Percentiles rank a stretch among this genome's conserved stretches.
phyloP scores from a whole-genome alignment of 2,113 vertebrate genomes.

The Peromyscus polionotus region DNA sequence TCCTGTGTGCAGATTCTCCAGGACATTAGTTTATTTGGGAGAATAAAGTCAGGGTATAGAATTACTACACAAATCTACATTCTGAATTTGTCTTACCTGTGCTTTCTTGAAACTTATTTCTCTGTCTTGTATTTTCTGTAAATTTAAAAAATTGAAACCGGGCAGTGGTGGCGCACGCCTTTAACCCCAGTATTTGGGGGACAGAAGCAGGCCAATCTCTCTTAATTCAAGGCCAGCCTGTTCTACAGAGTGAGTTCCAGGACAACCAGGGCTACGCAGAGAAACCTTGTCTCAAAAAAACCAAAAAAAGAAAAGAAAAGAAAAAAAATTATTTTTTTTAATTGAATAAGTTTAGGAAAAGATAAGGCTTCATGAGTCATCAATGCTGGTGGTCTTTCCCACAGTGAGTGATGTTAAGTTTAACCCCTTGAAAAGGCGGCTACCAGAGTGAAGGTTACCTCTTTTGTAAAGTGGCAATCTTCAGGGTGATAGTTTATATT shows the following conservation, averaged over 20 bases:
- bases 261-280: too few species aligned
- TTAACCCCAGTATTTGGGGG: too few species aligned
- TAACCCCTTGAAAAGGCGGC: not conserved
- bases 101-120: conserved; percentile 32
- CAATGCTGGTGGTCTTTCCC: not conserved
- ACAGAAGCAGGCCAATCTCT: too few species aligned
- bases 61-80: conserved; percentile 5
- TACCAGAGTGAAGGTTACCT: not conserved
- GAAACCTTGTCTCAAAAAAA: too few species aligned
- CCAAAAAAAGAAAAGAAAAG: too few species aligned
- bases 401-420: not conserved
- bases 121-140: conserved; percentile 18
- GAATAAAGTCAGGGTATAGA: conserved; percentile 21
- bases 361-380: not conserved
- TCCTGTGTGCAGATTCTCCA: not conserved
- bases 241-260: too few species aligned
- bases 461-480: not conserved
- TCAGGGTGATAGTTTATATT: not conserved
- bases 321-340: too few species aligned
- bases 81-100: not conserved
- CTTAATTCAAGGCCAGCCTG: too few species aligned
- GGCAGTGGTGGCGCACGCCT: too few species aligned
- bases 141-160: not conserved
- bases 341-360: conserved; percentile 15
- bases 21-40: conserved; percentile 14